Percentiles rank a stretch among this genome's conserved stretches.
Conservation (phyloP, 2,797 vertebrate genomes). For the Pelodytes ibericus region DNA sequence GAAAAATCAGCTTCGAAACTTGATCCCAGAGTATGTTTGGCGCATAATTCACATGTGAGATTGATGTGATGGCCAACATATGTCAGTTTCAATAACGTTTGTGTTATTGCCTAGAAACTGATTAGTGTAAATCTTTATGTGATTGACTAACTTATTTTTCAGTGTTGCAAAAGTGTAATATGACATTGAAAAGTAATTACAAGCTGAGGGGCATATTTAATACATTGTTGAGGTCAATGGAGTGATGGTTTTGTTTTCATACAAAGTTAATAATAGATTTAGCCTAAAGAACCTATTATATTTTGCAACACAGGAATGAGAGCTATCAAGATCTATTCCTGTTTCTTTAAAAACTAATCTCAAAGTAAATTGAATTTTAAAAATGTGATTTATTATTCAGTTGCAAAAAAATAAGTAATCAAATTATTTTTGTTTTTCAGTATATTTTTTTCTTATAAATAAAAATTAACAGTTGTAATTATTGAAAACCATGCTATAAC, state of each 20-base stretch:
- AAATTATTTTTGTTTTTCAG: neutral
- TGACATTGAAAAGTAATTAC: slow-evolving; percentile 16
- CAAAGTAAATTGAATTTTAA: neutral
- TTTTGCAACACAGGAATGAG: slow-evolving; percentile 3
- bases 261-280: slow-evolving; percentile 20
- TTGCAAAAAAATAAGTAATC: no score
- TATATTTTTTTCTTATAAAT: neutral
- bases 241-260: neutral
- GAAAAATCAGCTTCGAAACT: neutral
- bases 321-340: neutral
- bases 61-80: neutral
- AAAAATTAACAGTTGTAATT: neutral
- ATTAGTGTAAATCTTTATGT: slow-evolving; percentile 18
- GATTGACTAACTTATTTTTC: slow-evolving; percentile 20
- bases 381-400: no score
- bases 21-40: neutral
- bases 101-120: slow-evolving; percentile 6
- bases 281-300: slow-evolving; percentile 16
- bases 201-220: slow-evolving; percentile 11
- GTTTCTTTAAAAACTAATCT: neutral
- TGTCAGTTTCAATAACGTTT: slow-evolving; percentile 12
- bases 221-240: neutral
- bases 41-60: neutral
- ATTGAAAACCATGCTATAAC: no score
- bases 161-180: neutral